Evolutionary conservation across 2,888 invertebrate genomes (phyloP), one percentile per base, ranked within the genome.

Genomic region (Eulithis testata): DNA sequence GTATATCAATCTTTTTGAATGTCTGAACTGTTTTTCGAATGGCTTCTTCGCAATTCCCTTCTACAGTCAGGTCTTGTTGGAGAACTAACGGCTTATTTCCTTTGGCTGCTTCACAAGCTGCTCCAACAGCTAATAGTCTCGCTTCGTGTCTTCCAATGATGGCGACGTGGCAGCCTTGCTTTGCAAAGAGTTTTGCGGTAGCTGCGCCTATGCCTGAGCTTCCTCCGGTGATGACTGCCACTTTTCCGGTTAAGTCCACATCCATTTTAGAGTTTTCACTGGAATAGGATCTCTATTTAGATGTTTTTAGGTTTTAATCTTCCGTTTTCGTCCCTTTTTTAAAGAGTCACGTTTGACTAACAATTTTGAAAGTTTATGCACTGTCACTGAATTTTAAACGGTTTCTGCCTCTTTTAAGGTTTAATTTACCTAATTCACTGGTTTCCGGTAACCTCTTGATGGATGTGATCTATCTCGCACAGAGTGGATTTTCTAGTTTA

Each of bases 131-230:
- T 3, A 79, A 72, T 11, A 88, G 69, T 70, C 86, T 77, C 3
- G 73, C 57, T 69, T 84, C 85, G 63, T 88, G 80, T 59, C 86
- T 76, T n/a, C 88, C 88, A 8, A 88, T 82, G 5, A 86, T 73
- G 0, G 84, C 76, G 4, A 88, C 69, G 1, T 73, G 69, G 1
- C 86, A 86, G 11, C 86, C 87, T 3, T 84, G 74, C 9, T 73
- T 69, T 5, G 88, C 83, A 75, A 88, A 85, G 27, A 83, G 72
- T 66, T 83, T 85, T 5, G 88, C 88, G 2, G 86, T 80, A 0
- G 86, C 84, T 0, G 88, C 88, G 3, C 88, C 88, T 8, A 87
- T 89, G 0, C 88, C 88, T 11, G 87, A 87, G 72, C 88, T 88
- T 5, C 85, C 83, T 2, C 88, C 88, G 11, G 88, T 88, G 7